These are phyloP conservation scores for Pocillopora damicornis DNA, from an alignment of 64 coral and sea anemone species.

Conservation along the genomic window DNA sequence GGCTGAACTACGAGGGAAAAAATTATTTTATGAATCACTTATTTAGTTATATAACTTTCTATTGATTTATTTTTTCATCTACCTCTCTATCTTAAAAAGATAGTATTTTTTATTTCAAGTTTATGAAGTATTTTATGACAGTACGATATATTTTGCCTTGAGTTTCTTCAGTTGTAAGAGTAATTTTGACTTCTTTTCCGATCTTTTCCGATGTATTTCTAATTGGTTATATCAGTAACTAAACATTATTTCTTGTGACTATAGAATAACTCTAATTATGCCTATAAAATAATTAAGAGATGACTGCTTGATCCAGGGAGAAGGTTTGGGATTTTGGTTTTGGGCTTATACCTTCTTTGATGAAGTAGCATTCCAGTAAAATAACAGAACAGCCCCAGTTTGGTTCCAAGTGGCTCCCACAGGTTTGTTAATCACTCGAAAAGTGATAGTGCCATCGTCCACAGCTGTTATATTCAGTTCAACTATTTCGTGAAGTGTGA, in stretches of 20 bases:
- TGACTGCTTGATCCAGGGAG: too few species aligned
- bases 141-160: too few species aligned
- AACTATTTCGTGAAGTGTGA: background rate
- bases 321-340: too few species aligned
- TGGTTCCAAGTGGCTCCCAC: background rate
- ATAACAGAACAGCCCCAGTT: slow-evolving; percentile 9
- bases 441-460: background rate
- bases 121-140: too few species aligned
- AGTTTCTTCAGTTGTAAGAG: too few species aligned
- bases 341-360: slow-evolving; percentile 2
- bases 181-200: too few species aligned
- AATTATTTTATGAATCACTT: background rate
- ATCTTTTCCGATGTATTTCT: background rate
- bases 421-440: slow-evolving; percentile 27
- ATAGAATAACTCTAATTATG: background rate
- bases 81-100: too few species aligned
- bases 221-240: background rate
- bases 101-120: too few species aligned
- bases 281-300: background rate
- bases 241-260: too few species aligned
- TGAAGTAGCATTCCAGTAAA: background rate
- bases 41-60: too few species aligned
- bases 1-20: background rate
- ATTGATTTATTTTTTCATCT: too few species aligned
- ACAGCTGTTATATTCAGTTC: background rate